Evolutionary conservation across 2,797 vertebrate species (phyloP).

Genomic region (Tokudaia muenninki): DNA sequence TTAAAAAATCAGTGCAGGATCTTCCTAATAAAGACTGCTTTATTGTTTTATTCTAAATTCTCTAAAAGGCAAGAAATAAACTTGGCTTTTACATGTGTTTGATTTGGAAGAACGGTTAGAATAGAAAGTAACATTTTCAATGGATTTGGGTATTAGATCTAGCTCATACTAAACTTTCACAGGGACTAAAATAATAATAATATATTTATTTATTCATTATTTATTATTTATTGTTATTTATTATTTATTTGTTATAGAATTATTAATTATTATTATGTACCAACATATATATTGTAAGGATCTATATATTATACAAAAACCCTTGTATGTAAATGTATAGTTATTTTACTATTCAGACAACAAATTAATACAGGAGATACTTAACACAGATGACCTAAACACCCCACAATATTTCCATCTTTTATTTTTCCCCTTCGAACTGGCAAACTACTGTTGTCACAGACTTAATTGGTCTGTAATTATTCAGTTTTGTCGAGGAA

Average conservation of each 20-base stretch:
- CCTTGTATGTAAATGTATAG: background rate
- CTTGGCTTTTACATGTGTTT: background rate
- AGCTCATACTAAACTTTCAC: background rate
- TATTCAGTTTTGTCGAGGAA: constrained; percentile 31
- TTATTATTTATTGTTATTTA: background rate
- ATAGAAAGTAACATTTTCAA: constrained; percentile 21
- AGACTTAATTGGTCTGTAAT: background rate
- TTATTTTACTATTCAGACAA: background rate
- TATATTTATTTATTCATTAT: background rate
- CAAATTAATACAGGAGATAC: background rate
- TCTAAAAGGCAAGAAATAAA: background rate
- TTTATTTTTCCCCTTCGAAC: background rate
- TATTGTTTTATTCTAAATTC: background rate
- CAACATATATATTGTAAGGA: background rate
- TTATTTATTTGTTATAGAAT: too few species aligned
- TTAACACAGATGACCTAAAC: background rate
- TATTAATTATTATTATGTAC: background rate
- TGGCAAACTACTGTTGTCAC: background rate
- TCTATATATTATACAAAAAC: background rate
- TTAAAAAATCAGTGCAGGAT: background rate
- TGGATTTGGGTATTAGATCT: background rate
- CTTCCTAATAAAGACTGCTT: background rate
- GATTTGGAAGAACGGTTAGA: background rate
- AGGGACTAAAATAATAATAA: background rate
- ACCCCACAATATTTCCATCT: background rate